Conservation (phyloP, 2,797 vertebrate genomes). For the Yasuhikotakia modesta region DNA sequence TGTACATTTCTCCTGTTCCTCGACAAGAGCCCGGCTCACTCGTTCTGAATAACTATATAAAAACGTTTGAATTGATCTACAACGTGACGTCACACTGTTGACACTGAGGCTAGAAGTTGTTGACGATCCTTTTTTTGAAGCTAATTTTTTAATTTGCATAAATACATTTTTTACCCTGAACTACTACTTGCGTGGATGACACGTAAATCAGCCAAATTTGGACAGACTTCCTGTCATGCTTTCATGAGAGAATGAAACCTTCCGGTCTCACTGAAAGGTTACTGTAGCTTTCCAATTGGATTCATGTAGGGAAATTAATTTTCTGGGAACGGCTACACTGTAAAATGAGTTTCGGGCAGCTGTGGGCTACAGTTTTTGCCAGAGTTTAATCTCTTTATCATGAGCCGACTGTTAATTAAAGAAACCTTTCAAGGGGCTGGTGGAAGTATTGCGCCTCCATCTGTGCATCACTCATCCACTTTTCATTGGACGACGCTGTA, state of each 20-base stretch:
- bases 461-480: conserved; percentile 56
- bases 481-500: conserved; percentile 56
- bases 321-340: conserved; percentile 42
- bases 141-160: conserved; percentile 63
- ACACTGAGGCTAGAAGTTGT: conserved; percentile 60
- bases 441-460: conserved; percentile 63
- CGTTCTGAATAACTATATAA: conserved; percentile 24
- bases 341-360: conserved; percentile 40
- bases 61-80: conserved; percentile 12
- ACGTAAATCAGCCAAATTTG: conserved; percentile 46
- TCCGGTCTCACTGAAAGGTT: conserved; percentile 44
- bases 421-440: conserved; percentile 61
- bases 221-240: conserved; percentile 7
- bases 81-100: conserved; percentile 51
- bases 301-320: conserved; percentile 50
- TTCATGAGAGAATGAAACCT: conserved; percentile 30
- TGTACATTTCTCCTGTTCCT: conserved; percentile 4
- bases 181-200: conserved; percentile 43
- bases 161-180: conserved; percentile 55
- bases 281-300: conserved; percentile 44
- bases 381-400: conserved; percentile 63
- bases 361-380: conserved; percentile 39
- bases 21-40: not conserved
- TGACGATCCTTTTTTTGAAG: conserved; percentile 57
- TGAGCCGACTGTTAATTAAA: conserved; percentile 66